Evolutionary conservation across 2,113 vertebrate species (phyloP).

Genomic region (Cheilinus undulatus): DNA sequence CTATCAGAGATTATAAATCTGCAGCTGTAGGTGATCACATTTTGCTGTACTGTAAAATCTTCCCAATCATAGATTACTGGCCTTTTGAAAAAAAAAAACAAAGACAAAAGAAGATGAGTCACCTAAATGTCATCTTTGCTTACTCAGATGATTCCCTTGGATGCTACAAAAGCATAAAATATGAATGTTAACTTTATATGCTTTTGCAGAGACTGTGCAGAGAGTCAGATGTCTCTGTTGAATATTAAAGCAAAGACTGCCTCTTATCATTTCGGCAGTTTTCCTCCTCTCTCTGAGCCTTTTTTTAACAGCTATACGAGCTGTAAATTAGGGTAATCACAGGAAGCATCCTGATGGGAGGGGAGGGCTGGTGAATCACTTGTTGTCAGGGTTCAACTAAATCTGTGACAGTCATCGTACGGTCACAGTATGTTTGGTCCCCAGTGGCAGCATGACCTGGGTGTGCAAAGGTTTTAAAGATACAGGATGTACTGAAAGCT

Average conservation of each 20-base stretch:
- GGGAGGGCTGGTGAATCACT: conserved; percentile 3
- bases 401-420: neutral
- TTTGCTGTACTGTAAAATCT: conserved; percentile 14
- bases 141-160: conserved; percentile 43
- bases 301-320: conserved; percentile 10
- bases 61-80: conserved; percentile 9
- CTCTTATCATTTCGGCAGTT: neutral
- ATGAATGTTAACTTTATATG: conserved; percentile 11
- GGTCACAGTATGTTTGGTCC: neutral
- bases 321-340: conserved; percentile 42
- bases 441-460: conserved; percentile 1
- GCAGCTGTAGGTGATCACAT: neutral
- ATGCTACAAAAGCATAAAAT: conserved; percentile 47
- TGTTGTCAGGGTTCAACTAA: conserved; percentile 24
- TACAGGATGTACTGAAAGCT: neutral
- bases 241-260: conserved; percentile 1
- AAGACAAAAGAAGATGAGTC: conserved; percentile 50
- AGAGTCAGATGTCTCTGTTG: neutral
- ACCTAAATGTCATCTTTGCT: conserved; percentile 63
- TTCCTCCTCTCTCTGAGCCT: conserved; percentile 10
- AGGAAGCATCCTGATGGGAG: conserved; percentile 5
- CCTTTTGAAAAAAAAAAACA: conserved; percentile 41
- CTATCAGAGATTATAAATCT: neutral
- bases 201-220: conserved; percentile 21
- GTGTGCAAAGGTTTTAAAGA: conserved; percentile 14